Conservation (phyloP, 2,113 vertebrate genomes). For the Lepus americanus region DNA sequence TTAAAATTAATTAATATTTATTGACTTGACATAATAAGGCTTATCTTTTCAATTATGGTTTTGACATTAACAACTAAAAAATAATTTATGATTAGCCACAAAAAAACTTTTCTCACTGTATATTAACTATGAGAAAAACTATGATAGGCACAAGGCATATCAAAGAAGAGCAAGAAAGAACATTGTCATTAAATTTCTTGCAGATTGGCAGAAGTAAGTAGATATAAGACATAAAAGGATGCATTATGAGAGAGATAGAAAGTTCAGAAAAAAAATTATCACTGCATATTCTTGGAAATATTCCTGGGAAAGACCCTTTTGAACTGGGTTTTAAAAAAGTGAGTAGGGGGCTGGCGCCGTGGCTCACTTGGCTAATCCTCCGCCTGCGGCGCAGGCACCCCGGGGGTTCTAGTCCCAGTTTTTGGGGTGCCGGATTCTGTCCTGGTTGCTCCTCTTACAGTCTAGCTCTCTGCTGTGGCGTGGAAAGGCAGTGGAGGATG, state of each 20-base stretch:
- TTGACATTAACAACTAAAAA: constrained; percentile 35
- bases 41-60: constrained; percentile 3
- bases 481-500: too few relatives aligned
- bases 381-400: too few relatives aligned
- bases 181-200: background rate
- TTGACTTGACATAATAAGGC: background rate
- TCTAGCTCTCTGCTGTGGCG: too few relatives aligned
- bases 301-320: constrained; percentile 27
- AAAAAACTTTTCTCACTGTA: background rate
- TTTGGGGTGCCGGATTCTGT: too few relatives aligned
- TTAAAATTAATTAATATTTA: constrained; percentile 27
- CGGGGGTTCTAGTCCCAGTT: too few relatives aligned
- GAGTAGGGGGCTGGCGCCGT: background rate
- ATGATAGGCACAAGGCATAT: background rate
- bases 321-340: background rate
- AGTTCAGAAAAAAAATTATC: background rate
- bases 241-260: background rate
- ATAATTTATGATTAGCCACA: background rate
- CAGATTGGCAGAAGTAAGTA: background rate
- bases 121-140: background rate
- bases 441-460: too few relatives aligned
- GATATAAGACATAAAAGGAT: background rate
- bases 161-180: background rate
- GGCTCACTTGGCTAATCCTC: too few relatives aligned
- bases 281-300: background rate